Conservation (phyloP, 1,140 invertebrate genomes). For the Diploscapter pachys region DNA sequence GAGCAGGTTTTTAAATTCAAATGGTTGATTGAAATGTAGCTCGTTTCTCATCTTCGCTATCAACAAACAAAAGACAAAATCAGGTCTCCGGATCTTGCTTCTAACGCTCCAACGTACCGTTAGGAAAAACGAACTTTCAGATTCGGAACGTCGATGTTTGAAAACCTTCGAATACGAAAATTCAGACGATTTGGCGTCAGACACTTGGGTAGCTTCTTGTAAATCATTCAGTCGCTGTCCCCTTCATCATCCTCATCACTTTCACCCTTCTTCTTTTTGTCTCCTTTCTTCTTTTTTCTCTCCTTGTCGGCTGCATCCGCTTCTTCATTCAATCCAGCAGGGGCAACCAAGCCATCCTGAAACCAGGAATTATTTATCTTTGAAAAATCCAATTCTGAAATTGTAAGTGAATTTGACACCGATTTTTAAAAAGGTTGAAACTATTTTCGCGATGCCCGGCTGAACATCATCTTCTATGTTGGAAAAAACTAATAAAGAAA, state of each 20-base stretch:
- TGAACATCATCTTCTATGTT: not conserved
- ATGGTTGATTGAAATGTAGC: no score
- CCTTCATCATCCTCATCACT: conserved; percentile 1
- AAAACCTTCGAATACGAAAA: no score
- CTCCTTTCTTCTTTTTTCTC: conserved; percentile 5
- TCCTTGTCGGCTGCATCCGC: conserved; percentile 42
- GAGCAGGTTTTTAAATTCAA: no score
- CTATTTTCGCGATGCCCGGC: not conserved
- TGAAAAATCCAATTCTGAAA: not conserved
- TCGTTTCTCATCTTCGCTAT: no score
- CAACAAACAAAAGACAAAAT: no score
- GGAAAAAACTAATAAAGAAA: not conserved
- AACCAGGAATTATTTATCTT: no score
- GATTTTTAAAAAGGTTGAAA: conserved; percentile 70
- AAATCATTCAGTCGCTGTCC: conserved; percentile 11
- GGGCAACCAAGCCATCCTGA: conserved; percentile 54
- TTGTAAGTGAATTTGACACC: not conserved
- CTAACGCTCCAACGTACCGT: no score
- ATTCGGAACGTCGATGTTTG: no score
- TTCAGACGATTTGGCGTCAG: no score
- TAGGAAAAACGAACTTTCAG: no score
- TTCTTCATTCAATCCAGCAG: conserved; percentile 52
- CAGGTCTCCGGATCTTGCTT: no score
- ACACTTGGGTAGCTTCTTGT: no score
- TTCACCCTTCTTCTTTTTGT: conserved; percentile 21